Conservation (phyloP, 2,113 vertebrate genomes). For the Trochalopteron elliotii region DNA sequence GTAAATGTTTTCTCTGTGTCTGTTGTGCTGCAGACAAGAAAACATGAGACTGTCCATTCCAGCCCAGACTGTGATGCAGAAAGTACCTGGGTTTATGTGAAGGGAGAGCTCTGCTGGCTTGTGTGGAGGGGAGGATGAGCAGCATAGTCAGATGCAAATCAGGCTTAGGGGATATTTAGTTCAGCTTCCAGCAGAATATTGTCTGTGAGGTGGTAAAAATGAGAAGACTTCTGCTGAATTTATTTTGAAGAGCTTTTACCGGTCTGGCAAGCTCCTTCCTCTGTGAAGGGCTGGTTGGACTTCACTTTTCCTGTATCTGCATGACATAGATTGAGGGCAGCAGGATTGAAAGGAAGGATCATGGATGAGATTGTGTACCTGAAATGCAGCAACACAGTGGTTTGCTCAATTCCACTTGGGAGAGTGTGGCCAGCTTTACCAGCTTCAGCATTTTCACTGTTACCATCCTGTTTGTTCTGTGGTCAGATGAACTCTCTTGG, state of each 20-base stretch:
- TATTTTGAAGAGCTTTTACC: not conserved
- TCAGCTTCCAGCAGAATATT: not conserved
- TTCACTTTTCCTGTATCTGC: not conserved
- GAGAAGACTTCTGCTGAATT: not conserved
- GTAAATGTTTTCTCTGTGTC: not conserved
- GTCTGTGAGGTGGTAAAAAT: not conserved
- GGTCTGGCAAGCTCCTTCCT: not conserved
- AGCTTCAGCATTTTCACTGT: not conserved
- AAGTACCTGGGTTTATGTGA: not conserved
- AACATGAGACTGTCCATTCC: not conserved
- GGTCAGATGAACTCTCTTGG: not conserved
- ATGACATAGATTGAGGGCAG: not conserved
- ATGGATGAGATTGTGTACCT: not conserved
- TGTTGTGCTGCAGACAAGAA: not conserved
- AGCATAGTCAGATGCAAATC: not conserved
- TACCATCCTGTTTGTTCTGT: rapidly evolving
- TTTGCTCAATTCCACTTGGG: not conserved
- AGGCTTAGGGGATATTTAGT: not conserved
- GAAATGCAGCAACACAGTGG: not conserved
- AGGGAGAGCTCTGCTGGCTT: not conserved
- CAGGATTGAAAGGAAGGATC: not conserved
- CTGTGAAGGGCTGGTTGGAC: not conserved
- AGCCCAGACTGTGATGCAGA: not conserved
- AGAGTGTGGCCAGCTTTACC: not conserved
- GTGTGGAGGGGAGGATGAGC: not conserved